Evolutionary conservation across 2,797 vertebrate species (phyloP).

Genomic region (Salarias fasciatus): DNA sequence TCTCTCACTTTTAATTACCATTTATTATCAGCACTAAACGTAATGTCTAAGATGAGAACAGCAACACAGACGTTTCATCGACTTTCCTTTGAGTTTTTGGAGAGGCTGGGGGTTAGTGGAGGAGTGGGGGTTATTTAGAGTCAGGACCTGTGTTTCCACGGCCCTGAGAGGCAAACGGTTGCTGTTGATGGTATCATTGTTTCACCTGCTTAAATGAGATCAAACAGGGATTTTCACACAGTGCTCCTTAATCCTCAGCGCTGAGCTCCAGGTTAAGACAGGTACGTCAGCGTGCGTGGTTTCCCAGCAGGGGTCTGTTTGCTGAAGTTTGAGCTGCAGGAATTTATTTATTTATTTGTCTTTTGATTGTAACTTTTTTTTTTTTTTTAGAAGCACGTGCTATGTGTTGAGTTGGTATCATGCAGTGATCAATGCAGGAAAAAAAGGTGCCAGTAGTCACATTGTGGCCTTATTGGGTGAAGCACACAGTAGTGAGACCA

Average conservation of each 20-base stretch:
- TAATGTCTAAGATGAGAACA: no score
- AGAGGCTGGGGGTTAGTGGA: no score
- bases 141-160: background rate
- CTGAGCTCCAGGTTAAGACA: constrained; percentile 33
- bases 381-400: no score
- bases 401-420: no score
- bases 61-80: no score
- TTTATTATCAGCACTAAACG: no score
- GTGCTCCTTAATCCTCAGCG: constrained; percentile 33
- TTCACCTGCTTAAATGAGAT: constrained; percentile 51
- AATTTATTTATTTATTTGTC: no score
- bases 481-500: constrained; percentile 4
- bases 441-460: no score
- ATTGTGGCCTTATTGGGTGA: constrained; percentile 11
- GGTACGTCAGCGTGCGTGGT: constrained; percentile 5
- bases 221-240: constrained; percentile 40
- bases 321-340: background rate
- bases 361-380: background rate
- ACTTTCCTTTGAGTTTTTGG: no score
- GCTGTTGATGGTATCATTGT: constrained; percentile 42
- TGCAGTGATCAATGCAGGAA: no score
- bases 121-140: background rate
- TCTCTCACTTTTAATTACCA: no score
- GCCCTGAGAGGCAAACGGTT: constrained; percentile 27
- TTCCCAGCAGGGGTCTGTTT: constrained; percentile 42